phyloP scores from a whole-genome alignment of 2,888 invertebrate genomes.

The Tetropium fuscum region DNA sequence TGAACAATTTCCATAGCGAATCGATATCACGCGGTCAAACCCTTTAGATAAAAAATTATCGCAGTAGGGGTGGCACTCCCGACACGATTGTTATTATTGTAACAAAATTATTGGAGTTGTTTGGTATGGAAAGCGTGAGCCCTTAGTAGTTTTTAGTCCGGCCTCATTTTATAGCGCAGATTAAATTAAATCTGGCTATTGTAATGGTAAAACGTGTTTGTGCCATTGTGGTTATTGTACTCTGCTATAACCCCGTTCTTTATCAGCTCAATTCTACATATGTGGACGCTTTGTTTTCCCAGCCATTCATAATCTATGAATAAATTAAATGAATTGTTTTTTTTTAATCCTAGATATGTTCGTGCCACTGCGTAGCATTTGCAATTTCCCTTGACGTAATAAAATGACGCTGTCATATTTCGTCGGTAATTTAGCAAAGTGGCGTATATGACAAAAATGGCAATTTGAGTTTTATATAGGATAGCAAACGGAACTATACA shows the following conservation, averaged over 20 bases:
- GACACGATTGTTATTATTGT: constrained; percentile 56
- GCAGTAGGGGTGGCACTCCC: constrained; percentile 44
- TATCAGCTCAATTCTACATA: constrained; percentile 60
- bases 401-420: too few relatives aligned
- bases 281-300: constrained; percentile 57
- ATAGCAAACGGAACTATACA: too few relatives aligned
- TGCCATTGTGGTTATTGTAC: constrained; percentile 61
- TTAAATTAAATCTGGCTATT: constrained; percentile 64
- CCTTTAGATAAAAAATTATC: constrained; percentile 46
- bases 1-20: constrained; percentile 1
- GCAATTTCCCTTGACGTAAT: too few relatives aligned
- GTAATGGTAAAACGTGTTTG: constrained; percentile 64
- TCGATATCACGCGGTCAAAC: constrained; percentile 47
- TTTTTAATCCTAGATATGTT: too few relatives aligned
- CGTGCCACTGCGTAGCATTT: too few relatives aligned
- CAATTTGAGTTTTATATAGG: too few relatives aligned
- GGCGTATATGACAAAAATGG: too few relatives aligned
- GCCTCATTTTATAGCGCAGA: constrained; percentile 56
- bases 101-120: constrained; percentile 59
- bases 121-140: constrained; percentile 49
- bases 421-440: too few relatives aligned
- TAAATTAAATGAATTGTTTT: constrained; percentile 18
- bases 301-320: constrained; percentile 10
- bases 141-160: constrained; percentile 46
- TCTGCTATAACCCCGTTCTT: constrained; percentile 60